These are phyloP conservation scores for Cephalotes varians DNA, from an alignment of 2,888 invertebrate species.

Conservation along the genomic window DNA sequence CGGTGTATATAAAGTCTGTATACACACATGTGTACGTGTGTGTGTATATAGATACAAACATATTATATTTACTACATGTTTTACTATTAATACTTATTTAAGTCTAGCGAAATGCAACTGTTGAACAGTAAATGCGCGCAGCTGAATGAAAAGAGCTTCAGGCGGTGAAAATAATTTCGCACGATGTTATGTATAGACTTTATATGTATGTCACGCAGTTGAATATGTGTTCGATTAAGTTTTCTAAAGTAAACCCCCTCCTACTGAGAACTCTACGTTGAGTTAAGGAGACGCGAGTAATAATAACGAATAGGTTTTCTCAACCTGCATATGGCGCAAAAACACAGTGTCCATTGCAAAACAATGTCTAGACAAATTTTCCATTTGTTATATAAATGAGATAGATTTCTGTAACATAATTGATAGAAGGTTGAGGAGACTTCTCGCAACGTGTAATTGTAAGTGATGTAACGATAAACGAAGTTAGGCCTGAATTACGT, in stretches of 20 bases:
- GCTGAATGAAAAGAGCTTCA: constrained; percentile 23
- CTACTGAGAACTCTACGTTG: constrained; percentile 37
- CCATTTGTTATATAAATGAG: background rate
- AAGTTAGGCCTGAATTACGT: constrained; percentile 77
- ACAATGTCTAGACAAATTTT: background rate
- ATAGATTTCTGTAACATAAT: background rate
- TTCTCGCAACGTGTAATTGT: constrained; percentile 44
- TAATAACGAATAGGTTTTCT: constrained; percentile 20
- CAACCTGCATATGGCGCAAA: background rate
- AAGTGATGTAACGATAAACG: constrained; percentile 73
- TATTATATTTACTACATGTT: constrained; percentile 70
- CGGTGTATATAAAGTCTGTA: constrained; percentile 56
- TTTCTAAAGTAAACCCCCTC: constrained; percentile 61
- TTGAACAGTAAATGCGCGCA: constrained; percentile 58
- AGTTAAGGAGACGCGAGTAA: constrained; percentile 39
- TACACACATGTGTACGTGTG: constrained; percentile 36
- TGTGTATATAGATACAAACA: constrained; percentile 40
- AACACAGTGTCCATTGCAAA: background rate
- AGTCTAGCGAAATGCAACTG: constrained; percentile 59
- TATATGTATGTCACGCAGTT: constrained; percentile 56
- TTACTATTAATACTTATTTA: constrained; percentile 67
- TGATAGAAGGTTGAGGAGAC: constrained; percentile 12
- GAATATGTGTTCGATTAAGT: constrained; percentile 59
- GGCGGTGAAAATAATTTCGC: constrained; percentile 16
- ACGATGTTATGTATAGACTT: constrained; percentile 48